Evolutionary conservation across 92 coral and sea anemone genomes (phyloP).

Genomic region (Plumapathes pennacea): DNA sequence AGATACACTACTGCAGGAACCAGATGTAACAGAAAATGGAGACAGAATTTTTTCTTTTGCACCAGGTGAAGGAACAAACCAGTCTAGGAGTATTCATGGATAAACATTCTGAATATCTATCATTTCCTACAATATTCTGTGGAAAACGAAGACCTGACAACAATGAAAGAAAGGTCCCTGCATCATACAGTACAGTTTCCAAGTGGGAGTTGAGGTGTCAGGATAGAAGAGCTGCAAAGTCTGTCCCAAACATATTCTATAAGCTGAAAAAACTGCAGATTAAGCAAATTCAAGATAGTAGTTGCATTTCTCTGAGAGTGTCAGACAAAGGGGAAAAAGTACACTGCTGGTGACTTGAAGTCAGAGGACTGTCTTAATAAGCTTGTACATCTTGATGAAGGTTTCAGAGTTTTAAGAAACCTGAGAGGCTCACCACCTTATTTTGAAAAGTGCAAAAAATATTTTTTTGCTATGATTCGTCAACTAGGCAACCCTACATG

Average conservation of each 20-base stretch:
- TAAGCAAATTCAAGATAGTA: constrained; percentile 64
- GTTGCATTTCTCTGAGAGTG: constrained; percentile 57
- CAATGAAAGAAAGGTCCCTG: constrained; percentile 32
- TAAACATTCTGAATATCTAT: constrained; percentile 49
- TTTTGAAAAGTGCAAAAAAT: constrained; percentile 62
- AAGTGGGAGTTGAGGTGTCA: constrained; percentile 54
- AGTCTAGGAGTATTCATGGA: constrained; percentile 52
- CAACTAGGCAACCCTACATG: constrained; percentile 70
- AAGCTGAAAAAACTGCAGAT: constrained; percentile 74
- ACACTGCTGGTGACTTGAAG: constrained; percentile 68
- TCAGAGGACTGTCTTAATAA: constrained; percentile 36
- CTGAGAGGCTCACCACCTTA: constrained; percentile 62
- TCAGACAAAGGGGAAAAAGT: constrained; percentile 67
- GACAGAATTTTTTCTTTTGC: constrained; percentile 48
- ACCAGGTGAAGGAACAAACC: constrained; percentile 63
- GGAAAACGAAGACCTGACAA: constrained; percentile 42
- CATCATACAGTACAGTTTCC: constrained; percentile 34
- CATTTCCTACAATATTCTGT: constrained; percentile 54
- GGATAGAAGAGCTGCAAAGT: constrained; percentile 48
- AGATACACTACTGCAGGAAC: constrained; percentile 50
- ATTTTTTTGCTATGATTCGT: constrained; percentile 74
- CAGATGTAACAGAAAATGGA: constrained; percentile 44
- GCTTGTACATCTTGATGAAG: constrained; percentile 72
- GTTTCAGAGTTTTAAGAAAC: constrained; percentile 68
- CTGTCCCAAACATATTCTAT: constrained; percentile 60